phyloP scores from a whole-genome alignment of 2,113 vertebrate genomes.

The Aleadryas rufinucha region DNA sequence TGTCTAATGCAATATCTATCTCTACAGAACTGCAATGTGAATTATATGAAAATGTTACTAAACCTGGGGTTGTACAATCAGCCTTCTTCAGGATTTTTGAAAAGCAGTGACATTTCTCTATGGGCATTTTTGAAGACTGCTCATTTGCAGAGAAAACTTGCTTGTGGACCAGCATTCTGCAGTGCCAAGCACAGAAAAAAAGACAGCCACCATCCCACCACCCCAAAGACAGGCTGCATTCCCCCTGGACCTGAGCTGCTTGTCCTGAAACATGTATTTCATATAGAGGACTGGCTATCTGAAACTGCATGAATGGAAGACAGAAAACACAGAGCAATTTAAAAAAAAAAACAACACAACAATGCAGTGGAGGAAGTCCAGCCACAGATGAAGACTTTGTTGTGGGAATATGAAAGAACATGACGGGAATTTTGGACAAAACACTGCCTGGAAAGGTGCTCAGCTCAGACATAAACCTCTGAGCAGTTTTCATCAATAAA shows the following conservation, averaged over 20 bases:
- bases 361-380: neutral
- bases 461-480: neutral
- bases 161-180: neutral
- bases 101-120: neutral
- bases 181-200: neutral
- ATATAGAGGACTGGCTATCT: neutral
- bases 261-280: neutral
- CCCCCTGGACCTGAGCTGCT: neutral
- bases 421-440: neutral
- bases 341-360: neutral
- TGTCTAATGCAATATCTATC: neutral
- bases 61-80: neutral
- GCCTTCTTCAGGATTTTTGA: neutral
- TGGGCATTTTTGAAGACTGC: neutral
- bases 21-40: neutral
- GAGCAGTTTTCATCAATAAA: neutral
- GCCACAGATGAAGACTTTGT: neutral
- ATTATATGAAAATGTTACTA: neutral
- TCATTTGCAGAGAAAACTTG: neutral
- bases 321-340: neutral
- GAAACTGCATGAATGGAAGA: neutral
- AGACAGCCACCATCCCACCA: neutral
- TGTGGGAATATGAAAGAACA: neutral
- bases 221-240: neutral
- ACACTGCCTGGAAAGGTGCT: neutral